A percentile compares a stretch with the other conserved stretches of the same genome.
Conservation (phyloP, 2,888 invertebrate genomes). For the Leptura quadrifasciata region DNA sequence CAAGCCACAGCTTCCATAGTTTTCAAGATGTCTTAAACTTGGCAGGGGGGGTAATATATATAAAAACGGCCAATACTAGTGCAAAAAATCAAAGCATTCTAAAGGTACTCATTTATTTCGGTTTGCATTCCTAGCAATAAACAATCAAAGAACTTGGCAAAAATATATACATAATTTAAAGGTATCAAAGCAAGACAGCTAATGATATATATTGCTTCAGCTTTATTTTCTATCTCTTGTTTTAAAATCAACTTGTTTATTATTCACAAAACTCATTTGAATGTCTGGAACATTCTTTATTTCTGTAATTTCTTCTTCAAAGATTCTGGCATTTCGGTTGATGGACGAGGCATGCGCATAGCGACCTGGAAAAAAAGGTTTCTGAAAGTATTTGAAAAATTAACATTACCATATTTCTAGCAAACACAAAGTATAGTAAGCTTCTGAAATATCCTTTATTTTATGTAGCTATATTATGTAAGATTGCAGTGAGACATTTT, state of each 20-base stretch:
- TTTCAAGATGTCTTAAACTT: too few relatives aligned
- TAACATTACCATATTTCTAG: too few relatives aligned
- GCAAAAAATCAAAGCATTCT: too few relatives aligned
- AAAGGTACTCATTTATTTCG: not conserved
- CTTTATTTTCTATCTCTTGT: not conserved
- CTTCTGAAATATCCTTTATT: too few relatives aligned
- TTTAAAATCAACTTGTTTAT: not conserved
- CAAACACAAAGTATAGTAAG: too few relatives aligned
- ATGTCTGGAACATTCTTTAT: slow-evolving; percentile 25
- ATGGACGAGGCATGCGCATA: slow-evolving; percentile 93
- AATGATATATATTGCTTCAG: not conserved
- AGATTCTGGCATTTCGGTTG: slow-evolving; percentile 97
- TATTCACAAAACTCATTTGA: not conserved
- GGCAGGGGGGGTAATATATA: too few relatives aligned
- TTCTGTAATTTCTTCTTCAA: slow-evolving; percentile 81
- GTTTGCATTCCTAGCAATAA: not conserved
- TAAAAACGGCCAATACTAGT: too few relatives aligned
- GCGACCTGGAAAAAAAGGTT: slow-evolving; percentile 73
- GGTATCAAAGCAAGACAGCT: slow-evolving; percentile 45
- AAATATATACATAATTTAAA: slow-evolving; percentile 48
- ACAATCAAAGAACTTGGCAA: slow-evolving; percentile 32
- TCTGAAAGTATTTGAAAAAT: too few relatives aligned
- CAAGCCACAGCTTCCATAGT: too few relatives aligned
- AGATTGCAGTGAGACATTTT: too few relatives aligned
- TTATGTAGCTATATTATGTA: too few relatives aligned